These are phyloP conservation scores for Acheta domesticus DNA, from an alignment of 2,888 invertebrate genomes.

Conservation along the genomic window DNA sequence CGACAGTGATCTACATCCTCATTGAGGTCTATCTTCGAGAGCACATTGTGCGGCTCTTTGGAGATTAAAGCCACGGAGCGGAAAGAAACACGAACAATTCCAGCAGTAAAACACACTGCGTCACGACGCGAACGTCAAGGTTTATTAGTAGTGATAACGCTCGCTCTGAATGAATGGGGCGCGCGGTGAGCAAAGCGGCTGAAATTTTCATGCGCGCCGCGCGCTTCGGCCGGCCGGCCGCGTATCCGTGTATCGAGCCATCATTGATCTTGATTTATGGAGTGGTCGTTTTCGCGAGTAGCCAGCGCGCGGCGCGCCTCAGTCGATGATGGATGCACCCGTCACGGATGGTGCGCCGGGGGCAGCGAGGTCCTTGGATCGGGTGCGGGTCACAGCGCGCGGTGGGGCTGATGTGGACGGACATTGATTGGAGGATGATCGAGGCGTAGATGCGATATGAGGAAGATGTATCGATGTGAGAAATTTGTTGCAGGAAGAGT, in stretches of 20 bases:
- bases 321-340: neutral
- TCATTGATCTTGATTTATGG: slow-evolving; percentile 10
- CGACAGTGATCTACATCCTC: too few species aligned
- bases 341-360: neutral
- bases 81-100: neutral
- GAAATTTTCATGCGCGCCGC: neutral
- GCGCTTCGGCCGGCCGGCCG: neutral
- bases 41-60: neutral
- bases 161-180: neutral
- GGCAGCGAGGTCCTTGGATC: neutral
- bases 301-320: neutral
- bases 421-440: too few species aligned
- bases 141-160: slow-evolving; percentile 10
- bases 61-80: slow-evolving; percentile 6
- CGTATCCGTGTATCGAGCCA: too few species aligned
- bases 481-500: too few species aligned
- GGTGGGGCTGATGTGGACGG: too few species aligned
- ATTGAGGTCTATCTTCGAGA: too few species aligned
- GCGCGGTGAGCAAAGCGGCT: neutral
- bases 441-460: too few species aligned
- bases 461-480: too few species aligned
- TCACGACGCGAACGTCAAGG: neutral
- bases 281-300: neutral
- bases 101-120: neutral
- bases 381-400: neutral